A percentile compares a stretch with the other conserved stretches of the same genome.
These are phyloP conservation scores for Calameuta idolon DNA, from an alignment of 2,888 invertebrate genomes.

Conservation along the genomic window DNA sequence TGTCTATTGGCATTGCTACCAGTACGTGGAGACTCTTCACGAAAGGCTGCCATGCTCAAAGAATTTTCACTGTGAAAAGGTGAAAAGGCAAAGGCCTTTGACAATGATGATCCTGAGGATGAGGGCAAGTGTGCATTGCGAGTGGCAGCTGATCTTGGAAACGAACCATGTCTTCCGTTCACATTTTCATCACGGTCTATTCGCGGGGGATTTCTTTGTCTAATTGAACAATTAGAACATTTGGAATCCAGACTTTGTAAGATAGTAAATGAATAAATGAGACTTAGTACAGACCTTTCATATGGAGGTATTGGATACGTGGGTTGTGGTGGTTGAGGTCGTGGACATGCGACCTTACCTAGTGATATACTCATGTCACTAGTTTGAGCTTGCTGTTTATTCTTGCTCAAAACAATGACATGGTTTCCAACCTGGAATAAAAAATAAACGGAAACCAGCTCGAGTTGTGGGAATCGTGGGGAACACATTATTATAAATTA, in stretches of 20 bases:
- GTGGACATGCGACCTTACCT: conserved; percentile 49
- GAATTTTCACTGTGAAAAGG: conserved; percentile 62
- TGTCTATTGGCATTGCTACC: conserved; percentile 69
- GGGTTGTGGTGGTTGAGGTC: conserved; percentile 34
- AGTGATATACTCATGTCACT: conserved; percentile 56
- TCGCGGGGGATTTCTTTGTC: conserved; percentile 69
- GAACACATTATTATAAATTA: conserved; percentile 8
- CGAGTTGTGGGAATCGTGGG: background rate
- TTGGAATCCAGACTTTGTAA: background rate
- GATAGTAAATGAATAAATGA: background rate
- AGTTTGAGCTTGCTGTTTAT: conserved; percentile 57
- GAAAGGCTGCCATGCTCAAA: conserved; percentile 73
- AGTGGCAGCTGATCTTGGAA: conserved; percentile 41
- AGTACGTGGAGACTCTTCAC: conserved; percentile 52
- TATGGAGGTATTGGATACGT: conserved; percentile 30
- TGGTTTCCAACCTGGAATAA: conserved; percentile 75
- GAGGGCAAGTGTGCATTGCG: conserved; percentile 27
- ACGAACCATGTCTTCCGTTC: conserved; percentile 76
- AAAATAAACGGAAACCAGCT: background rate
- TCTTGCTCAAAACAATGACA: conserved; percentile 79
- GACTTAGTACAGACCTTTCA: conserved; percentile 44
- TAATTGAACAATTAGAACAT: conserved; percentile 16
- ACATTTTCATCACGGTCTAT: conserved; percentile 79
- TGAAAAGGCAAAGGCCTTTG: conserved; percentile 22
- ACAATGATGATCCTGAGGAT: conserved; percentile 18